Evolutionary conservation across 2,797 vertebrate genomes (phyloP).

Genomic region (Poeciliopsis turneri): DNA sequence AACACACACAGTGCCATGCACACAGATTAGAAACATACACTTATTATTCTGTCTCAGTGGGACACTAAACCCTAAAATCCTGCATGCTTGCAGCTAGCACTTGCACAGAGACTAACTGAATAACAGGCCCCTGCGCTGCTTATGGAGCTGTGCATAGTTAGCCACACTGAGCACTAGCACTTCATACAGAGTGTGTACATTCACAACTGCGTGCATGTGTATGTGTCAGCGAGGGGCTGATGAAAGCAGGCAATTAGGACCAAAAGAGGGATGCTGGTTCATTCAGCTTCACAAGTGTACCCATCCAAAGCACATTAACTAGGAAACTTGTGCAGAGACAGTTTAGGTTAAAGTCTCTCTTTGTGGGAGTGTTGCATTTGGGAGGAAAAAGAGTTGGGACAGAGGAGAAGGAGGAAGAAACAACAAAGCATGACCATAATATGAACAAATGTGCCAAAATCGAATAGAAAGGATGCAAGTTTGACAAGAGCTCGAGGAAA

Average conservation of each 20-base stretch:
- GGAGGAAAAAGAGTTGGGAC: background rate
- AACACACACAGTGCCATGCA: conserved; percentile 66
- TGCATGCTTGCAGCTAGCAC: conserved; percentile 76
- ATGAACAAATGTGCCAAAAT: conserved; percentile 1
- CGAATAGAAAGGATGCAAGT: background rate
- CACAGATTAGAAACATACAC: conserved; percentile 88
- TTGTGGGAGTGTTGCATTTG: conserved; percentile 12
- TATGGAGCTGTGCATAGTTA: conserved; percentile 80
- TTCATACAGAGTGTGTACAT: conserved; percentile 49
- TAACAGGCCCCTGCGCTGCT: conserved; percentile 64
- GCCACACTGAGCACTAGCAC: conserved; percentile 61
- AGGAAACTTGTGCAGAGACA: conserved; percentile 47
- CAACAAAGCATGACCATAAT: background rate
- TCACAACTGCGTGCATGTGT: conserved; percentile 18
- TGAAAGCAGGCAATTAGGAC: conserved; percentile 79
- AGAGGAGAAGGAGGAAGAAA: background rate
- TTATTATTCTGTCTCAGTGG: conserved; percentile 87
- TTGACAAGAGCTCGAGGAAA: background rate
- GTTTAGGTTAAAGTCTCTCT: conserved; percentile 28
- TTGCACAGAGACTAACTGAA: conserved; percentile 74
- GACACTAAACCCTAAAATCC: conserved; percentile 86
- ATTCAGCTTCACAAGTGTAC: conserved; percentile 73
- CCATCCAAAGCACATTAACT: conserved; percentile 68
- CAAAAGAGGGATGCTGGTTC: conserved; percentile 68
- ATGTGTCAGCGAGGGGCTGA: conserved; percentile 61